Base-by-base conservation (phyloP, 1,140 invertebrate species). In the Rhyzopertha dominica region DNA sequence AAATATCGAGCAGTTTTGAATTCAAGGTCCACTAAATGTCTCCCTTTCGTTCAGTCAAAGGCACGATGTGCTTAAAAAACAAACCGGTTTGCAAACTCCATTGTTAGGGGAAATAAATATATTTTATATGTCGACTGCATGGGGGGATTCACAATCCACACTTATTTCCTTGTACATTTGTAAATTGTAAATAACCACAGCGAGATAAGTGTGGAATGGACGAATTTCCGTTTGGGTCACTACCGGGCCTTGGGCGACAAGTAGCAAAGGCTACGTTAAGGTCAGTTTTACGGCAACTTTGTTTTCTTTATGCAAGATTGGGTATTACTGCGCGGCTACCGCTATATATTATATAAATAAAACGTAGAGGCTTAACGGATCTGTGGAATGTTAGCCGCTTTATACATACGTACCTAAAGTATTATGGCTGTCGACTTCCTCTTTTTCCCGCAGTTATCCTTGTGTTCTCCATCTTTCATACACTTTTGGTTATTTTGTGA, bases 181-280 rank as follows among this genome's bases (percentile, higher is more conserved):
- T 37, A 23, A 12, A 37, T 17, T n/a, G 35, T 8, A 10, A 25
- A 14, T 5, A 4, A 35, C 38, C 32, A 28, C 23, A 16, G 14
- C 5, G 43, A n/a, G n/a, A n/a, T n/a, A n/a, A n/a, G n/a, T n/a
- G n/a, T n/a, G n/a, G n/a, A n/a, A n/a, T n/a, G n/a, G n/a, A n/a
- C n/a, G n/a, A n/a, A n/a, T n/a, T n/a, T n/a, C 38, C 19, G 32
- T 31, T 19, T 52, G 25, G 44, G 56, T 39, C 47, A 40, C 38
- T 43, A 32, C 55, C 24, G 39, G 52, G 55, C 58, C 43, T 53
- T 47, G 53, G 53, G 52, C 62, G 48, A 49, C 62, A 50, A 47
- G 59, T 64, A 62, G 60, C 58, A 53, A 63, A 59, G 62, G 62
- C 62, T 62, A 58, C 57, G 59, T 35, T 26, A 60, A 65, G 62